These are phyloP conservation scores for Lathronympha strigana DNA, from an alignment of 2,888 invertebrate species.

Conservation along the genomic window DNA sequence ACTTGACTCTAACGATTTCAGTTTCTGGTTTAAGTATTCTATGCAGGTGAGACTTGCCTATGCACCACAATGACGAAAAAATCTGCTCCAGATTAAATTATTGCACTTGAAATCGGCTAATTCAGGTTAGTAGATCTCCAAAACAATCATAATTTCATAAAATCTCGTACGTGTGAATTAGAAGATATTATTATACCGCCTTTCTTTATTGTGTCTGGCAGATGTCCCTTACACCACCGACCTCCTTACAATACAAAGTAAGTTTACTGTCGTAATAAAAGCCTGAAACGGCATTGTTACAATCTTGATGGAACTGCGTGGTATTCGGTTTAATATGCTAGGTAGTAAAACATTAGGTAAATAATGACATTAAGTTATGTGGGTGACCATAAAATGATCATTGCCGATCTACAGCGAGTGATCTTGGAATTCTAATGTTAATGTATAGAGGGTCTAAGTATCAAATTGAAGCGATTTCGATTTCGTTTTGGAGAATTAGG, in stretches of 20 bases:
- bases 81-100: constrained; percentile 21
- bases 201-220: constrained; percentile 22
- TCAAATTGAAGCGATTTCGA: neutral
- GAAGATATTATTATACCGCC: constrained; percentile 7
- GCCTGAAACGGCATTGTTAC: constrained; percentile 29
- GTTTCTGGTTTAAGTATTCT: no score
- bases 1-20: no score
- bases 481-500: neutral
- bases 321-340: constrained; percentile 24
- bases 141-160: constrained; percentile 29
- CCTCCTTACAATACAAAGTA: constrained; percentile 30
- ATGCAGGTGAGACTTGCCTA: neutral
- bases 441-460: neutral
- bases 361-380: constrained; percentile 5
- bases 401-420: neutral
- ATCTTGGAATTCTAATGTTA: neutral
- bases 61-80: constrained; percentile 9
- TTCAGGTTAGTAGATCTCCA: constrained; percentile 35
- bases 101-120: constrained; percentile 22
- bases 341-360: constrained; percentile 23
- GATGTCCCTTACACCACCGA: constrained; percentile 26
- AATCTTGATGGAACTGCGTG: constrained; percentile 16
- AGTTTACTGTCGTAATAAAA: constrained; percentile 51
- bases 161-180: constrained; percentile 36
- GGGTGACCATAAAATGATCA: neutral